Conservation (phyloP, 1,140 invertebrate genomes). For the Hylaeus anthracinus region DNA sequence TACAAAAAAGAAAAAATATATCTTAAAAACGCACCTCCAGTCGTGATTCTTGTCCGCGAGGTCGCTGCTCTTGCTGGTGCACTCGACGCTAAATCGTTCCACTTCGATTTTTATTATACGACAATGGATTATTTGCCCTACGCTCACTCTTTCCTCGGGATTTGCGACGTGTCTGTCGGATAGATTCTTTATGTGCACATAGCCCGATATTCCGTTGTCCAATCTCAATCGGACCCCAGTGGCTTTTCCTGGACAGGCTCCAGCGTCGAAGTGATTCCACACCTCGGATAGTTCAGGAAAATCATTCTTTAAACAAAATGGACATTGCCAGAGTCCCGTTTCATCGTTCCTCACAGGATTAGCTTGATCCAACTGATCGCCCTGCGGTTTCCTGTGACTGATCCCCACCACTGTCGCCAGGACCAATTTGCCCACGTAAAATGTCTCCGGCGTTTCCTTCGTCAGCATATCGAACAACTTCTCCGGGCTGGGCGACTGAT, state of each 20-base stretch:
- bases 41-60: constrained; percentile 94
- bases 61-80: constrained; percentile 96
- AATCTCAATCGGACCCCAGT: constrained; percentile 94
- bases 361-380: constrained; percentile 96
- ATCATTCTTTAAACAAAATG: constrained; percentile 97
- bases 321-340: constrained; percentile 97
- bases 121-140: constrained; percentile 94
- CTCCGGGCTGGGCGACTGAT: constrained; percentile 89
- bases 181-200: constrained; percentile 97
- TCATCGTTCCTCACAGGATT: constrained; percentile 97
- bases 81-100: constrained; percentile 95
- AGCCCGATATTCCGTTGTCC: constrained; percentile 97
- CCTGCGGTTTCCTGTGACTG: constrained; percentile 92
- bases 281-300: constrained; percentile 97
- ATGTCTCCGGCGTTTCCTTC: constrained; percentile 97
- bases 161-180: constrained; percentile 97
- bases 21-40: constrained; percentile 85
- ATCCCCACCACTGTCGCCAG: constrained; percentile 88
- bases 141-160: constrained; percentile 93
- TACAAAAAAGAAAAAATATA: not conserved
- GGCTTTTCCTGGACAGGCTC: constrained; percentile 96
- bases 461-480: constrained; percentile 97
- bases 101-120: constrained; percentile 97
- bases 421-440: constrained; percentile 95
- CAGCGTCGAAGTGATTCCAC: constrained; percentile 99